Conservation (phyloP, 1,140 invertebrate species). For the Dermatophagoides farinae region DNA sequence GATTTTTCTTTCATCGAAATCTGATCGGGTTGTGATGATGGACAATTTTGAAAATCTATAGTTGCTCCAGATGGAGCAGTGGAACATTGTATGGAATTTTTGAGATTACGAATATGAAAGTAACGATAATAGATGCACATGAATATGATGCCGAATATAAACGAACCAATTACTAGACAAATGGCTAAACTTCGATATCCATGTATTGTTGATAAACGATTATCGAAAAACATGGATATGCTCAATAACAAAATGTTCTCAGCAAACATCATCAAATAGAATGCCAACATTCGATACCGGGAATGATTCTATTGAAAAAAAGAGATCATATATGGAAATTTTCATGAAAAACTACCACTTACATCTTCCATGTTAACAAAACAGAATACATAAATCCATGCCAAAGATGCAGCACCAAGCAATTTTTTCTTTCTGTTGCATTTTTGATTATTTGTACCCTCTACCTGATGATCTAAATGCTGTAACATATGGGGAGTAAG, state of each 20-base stretch:
- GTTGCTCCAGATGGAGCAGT: too few species aligned
- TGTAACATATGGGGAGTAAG: slow-evolving; percentile 48
- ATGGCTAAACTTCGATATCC: slow-evolving; percentile 38
- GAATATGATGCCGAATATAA: slow-evolving; percentile 55
- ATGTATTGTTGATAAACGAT: slow-evolving; percentile 25
- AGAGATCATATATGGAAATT: background rate
- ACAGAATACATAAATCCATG: slow-evolving; percentile 70
- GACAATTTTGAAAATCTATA: too few species aligned
- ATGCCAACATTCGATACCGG: slow-evolving; percentile 57
- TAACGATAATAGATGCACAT: slow-evolving; percentile 63
- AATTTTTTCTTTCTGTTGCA: slow-evolving; percentile 31
- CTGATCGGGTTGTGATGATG: too few species aligned
- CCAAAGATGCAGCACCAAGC: slow-evolving; percentile 46
- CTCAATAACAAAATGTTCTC: slow-evolving; percentile 57
- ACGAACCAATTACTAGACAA: slow-evolving; percentile 38
- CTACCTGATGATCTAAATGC: slow-evolving; percentile 11
- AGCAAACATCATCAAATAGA: slow-evolving; percentile 73
- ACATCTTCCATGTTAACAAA: slow-evolving; percentile 66
- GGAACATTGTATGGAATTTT: background rate
- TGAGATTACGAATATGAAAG: slow-evolving; percentile 34
- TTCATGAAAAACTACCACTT: slow-evolving; percentile 5
- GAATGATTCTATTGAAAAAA: slow-evolving; percentile 31
- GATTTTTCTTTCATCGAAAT: too few species aligned
- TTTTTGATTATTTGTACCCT: background rate
- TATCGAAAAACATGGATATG: slow-evolving; percentile 36